A percentile compares a stretch with the other conserved stretches of the same genome.
Evolutionary conservation across 30 jellyfish, hydroid and myxozoan genomes (phyloP).

Genomic region (Pseudorhiza aurosa): DNA sequence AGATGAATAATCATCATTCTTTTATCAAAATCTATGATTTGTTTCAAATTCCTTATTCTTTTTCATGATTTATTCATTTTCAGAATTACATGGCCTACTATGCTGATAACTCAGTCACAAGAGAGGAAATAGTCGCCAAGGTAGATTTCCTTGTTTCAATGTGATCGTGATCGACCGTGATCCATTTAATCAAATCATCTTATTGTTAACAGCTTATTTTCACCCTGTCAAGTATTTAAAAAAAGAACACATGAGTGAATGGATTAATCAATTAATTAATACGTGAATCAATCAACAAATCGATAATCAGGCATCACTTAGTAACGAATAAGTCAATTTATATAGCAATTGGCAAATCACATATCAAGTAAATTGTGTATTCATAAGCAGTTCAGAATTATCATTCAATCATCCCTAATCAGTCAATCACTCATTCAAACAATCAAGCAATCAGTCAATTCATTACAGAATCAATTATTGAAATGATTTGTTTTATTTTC

Average conservation of each 20-base stretch:
- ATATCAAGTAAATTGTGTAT: too few relatives aligned
- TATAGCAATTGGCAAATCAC: too few relatives aligned
- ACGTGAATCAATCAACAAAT: background rate
- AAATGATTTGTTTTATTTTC: too few relatives aligned
- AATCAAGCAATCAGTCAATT: background rate
- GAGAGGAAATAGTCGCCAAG: constrained; percentile 59
- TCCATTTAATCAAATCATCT: too few relatives aligned
- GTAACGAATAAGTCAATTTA: too few relatives aligned
- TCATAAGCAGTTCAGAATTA: too few relatives aligned
- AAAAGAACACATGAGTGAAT: too few relatives aligned
- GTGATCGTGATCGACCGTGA: too few relatives aligned
- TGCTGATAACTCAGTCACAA: constrained; percentile 56
- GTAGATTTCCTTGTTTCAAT: constrained; percentile 10
- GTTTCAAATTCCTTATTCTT: background rate
- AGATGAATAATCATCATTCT: background rate
- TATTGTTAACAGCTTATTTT: too few relatives aligned
- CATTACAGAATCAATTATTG: background rate
- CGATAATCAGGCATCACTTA: too few relatives aligned
- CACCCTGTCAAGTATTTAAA: too few relatives aligned
- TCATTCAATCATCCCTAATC: background rate
- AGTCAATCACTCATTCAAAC: background rate
- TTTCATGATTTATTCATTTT: background rate
- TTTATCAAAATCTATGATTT: too few relatives aligned
- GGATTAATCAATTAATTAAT: background rate
- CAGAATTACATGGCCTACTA: constrained; percentile 66